phyloP scores from a whole-genome alignment of 2,113 vertebrate genomes.

The Corythaixoides concolor region DNA sequence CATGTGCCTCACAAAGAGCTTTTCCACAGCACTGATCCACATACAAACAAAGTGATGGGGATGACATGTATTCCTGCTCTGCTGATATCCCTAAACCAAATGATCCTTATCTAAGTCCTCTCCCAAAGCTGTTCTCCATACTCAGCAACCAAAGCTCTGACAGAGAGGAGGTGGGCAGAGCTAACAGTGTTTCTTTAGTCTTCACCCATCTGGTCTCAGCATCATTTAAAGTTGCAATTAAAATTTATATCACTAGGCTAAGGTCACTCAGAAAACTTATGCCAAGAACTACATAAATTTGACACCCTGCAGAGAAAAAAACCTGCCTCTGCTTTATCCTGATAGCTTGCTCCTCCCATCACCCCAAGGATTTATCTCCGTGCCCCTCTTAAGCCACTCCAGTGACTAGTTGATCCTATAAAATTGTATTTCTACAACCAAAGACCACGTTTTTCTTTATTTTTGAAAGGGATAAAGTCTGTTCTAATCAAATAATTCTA shows the following conservation, averaged over 20 bases:
- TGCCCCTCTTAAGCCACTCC: neutral
- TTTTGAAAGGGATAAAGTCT: neutral
- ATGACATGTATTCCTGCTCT: neutral
- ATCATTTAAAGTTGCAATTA: slow-evolving; percentile 26
- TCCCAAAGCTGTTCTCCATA: neutral
- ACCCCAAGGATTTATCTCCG: rapidly evolving
- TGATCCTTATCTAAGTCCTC: neutral
- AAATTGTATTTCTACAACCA: neutral
- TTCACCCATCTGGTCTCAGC: neutral
- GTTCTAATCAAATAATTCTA: neutral
- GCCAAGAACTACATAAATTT: slow-evolving; percentile 27
- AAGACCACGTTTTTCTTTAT: neutral
- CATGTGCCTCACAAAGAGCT: neutral
- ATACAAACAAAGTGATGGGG: neutral
- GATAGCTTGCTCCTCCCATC: neutral
- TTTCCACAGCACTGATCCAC: neutral
- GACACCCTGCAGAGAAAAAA: slow-evolving; percentile 24
- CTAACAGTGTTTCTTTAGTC: neutral
- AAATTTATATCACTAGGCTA: slow-evolving; percentile 34
- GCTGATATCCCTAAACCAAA: neutral
- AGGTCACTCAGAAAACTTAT: slow-evolving; percentile 16
- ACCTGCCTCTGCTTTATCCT: slow-evolving; percentile 9
- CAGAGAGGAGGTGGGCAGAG: neutral
- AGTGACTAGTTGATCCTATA: neutral
- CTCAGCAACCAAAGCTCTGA: neutral